Evolutionary conservation across 2,113 vertebrate species (phyloP).

Genomic region (Psettodes erumei): DNA sequence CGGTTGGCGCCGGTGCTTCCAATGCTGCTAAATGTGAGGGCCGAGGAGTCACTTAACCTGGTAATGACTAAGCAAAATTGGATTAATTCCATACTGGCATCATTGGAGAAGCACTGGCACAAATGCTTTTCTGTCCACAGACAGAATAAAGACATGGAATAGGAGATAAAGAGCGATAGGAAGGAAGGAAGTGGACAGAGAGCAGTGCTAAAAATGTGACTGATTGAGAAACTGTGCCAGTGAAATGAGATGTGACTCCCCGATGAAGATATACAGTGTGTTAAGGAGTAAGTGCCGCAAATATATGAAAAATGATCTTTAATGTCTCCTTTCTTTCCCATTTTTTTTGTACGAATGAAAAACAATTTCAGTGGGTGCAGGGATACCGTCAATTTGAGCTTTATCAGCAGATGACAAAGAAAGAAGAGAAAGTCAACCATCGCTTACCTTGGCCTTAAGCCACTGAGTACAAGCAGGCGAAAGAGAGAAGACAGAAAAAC

Average conservation of each 20-base stretch:
- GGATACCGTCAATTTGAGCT: not conserved
- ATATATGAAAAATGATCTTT: not conserved
- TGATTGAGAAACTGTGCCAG: not conserved
- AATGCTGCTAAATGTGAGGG: not conserved
- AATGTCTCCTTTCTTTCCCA: not conserved
- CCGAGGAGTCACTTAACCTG: not conserved
- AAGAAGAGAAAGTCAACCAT: slow-evolving; percentile 77
- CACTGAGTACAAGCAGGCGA: slow-evolving; percentile 86
- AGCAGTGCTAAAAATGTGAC: not conserved
- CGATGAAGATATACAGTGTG: not conserved
- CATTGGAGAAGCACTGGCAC: not conserved
- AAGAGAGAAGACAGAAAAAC: slow-evolving; percentile 74
- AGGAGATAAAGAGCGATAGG: not conserved
- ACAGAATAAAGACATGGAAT: not conserved
- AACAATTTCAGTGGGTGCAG: not conserved
- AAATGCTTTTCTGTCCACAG: not conserved
- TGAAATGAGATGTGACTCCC: not conserved
- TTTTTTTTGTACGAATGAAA: not conserved
- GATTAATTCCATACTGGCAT: slow-evolving; percentile 5
- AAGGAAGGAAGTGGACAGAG: not conserved
- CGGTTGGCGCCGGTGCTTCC: not conserved
- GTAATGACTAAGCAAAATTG: not conserved
- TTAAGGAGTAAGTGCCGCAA: not conserved
- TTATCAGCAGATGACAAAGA: slow-evolving; percentile 70
- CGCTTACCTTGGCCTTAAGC: slow-evolving; percentile 99